These are phyloP conservation scores for Meda fulgida DNA, from an alignment of 2,797 vertebrate species.

Conservation along the genomic window DNA sequence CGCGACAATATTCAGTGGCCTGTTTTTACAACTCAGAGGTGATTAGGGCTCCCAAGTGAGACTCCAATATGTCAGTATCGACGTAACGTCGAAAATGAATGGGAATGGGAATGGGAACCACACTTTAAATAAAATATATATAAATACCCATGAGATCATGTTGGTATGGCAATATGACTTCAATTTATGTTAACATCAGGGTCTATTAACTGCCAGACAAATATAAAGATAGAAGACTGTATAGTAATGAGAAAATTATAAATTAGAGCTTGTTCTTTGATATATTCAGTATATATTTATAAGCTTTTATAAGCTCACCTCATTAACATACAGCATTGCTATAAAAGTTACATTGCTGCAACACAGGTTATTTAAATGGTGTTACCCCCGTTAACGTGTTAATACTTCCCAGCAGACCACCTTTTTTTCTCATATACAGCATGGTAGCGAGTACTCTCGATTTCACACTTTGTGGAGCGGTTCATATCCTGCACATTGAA, in stretches of 20 bases:
- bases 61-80: no score
- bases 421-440: background rate
- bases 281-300: no score
- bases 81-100: no score
- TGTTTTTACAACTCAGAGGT: no score
- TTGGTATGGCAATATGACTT: background rate
- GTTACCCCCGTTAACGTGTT: background rate
- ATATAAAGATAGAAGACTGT: background rate
- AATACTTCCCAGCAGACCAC: background rate
- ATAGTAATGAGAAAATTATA: background rate
- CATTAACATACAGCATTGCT: background rate
- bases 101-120: background rate
- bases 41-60: no score
- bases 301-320: background rate
- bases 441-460: background rate
- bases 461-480: conserved; percentile 22
- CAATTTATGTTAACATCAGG: background rate
- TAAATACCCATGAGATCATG: background rate
- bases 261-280: background rate
- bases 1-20: no score
- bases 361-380: background rate
- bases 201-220: background rate
- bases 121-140: background rate
- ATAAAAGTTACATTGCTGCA: background rate
- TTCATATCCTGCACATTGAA: conserved; percentile 12